Conservation (phyloP, 2,888 invertebrate species). For the Caenorhabditis angaria region DNA sequence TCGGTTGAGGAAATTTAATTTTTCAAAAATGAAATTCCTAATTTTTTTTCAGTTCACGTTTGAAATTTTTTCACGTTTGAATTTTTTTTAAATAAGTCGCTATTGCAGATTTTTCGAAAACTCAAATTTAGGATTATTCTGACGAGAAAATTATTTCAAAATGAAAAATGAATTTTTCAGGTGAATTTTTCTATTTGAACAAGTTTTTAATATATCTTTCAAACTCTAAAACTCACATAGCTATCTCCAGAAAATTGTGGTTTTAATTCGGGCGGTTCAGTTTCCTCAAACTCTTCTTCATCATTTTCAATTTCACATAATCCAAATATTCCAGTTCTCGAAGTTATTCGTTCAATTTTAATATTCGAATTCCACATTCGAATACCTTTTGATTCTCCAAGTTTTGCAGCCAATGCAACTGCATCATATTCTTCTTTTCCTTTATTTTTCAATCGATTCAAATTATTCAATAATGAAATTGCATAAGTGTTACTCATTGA, state of each 20-base stretch:
- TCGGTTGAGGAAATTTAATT: background rate
- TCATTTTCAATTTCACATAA: slow-evolving; percentile 10
- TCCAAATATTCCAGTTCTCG: slow-evolving; percentile 22
- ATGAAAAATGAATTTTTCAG: too few species aligned
- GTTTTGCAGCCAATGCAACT: slow-evolving; percentile 8
- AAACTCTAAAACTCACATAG: background rate
- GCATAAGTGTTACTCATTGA: slow-evolving; percentile 40
- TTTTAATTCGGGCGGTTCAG: slow-evolving; percentile 8
- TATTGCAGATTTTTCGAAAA: too few species aligned
- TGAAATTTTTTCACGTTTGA: too few species aligned
- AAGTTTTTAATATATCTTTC: too few species aligned
- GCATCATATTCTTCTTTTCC: slow-evolving; percentile 34
- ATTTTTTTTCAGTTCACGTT: too few species aligned
- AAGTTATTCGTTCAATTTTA: slow-evolving; percentile 31
- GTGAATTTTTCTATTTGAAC: too few species aligned
- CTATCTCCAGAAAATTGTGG: slow-evolving; percentile 24
- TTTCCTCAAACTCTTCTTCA: slow-evolving; percentile 8
- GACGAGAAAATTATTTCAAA: too few species aligned
- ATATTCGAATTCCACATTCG: slow-evolving; percentile 3
- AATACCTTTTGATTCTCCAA: slow-evolving; percentile 15
- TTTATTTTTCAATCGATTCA: slow-evolving; percentile 40
- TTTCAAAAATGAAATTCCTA: too few species aligned
- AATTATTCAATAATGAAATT: slow-evolving; percentile 9
- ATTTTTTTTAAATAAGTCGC: too few species aligned
- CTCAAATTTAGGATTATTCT: too few species aligned